Conservation (phyloP, 2,113 vertebrate species). For the Lepus americanus region DNA sequence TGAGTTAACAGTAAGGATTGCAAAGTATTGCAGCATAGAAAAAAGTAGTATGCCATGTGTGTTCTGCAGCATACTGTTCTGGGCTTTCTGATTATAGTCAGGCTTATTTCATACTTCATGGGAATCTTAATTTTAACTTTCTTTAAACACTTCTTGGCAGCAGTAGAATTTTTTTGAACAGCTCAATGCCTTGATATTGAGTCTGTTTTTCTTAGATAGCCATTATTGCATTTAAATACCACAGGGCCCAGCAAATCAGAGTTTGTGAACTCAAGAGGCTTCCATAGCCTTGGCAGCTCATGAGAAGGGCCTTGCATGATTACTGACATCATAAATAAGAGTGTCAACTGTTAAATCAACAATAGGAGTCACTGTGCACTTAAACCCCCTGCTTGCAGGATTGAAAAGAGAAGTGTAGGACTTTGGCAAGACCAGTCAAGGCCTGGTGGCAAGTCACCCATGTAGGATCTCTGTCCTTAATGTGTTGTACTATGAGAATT, state of each 20-base stretch:
- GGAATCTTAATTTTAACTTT: not conserved
- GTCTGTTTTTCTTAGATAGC: not conserved
- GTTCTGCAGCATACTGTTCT: not conserved
- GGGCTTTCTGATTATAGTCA: not conserved
- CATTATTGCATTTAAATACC: not conserved
- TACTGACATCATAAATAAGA: not conserved
- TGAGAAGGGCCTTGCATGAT: too few relatives aligned
- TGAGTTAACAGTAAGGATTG: not conserved
- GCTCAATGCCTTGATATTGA: not conserved
- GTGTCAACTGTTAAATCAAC: not conserved
- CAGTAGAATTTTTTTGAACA: not conserved
- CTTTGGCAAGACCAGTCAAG: too few relatives aligned
- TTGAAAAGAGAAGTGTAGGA: too few relatives aligned
- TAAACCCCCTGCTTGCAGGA: too few relatives aligned
- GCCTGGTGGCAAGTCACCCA: too few relatives aligned
- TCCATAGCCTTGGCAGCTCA: too few relatives aligned
- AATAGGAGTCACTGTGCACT: too few relatives aligned
- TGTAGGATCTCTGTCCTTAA: not conserved
- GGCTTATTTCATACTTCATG: not conserved
- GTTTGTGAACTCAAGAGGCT: too few relatives aligned
- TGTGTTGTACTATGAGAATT: too few relatives aligned
- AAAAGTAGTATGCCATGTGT: not conserved
- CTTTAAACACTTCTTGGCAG: conserved; percentile 1
- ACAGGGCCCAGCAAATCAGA: not conserved
- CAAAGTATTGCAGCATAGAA: not conserved